Conservation (phyloP, 64 coral and sea anemone genomes). For the Montipora cactus region DNA sequence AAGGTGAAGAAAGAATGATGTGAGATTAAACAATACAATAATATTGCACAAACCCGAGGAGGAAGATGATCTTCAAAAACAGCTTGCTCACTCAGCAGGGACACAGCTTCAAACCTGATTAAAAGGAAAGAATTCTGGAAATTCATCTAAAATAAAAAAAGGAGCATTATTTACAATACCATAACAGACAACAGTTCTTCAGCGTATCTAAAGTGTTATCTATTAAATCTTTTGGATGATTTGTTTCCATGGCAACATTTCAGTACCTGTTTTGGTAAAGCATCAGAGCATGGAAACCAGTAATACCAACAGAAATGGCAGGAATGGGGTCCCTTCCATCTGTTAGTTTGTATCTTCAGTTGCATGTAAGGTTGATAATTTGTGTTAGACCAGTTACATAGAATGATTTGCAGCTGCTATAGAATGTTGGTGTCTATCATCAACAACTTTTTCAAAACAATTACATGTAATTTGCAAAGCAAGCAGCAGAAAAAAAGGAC, state of each 20-base stretch:
- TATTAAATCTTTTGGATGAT: not conserved
- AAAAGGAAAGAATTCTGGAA: not conserved
- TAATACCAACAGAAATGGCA: slow-evolving; percentile 81
- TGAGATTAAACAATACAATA: not conserved
- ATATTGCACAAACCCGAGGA: slow-evolving; percentile 53
- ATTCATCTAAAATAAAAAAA: no score
- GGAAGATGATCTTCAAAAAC: slow-evolving; percentile 97
- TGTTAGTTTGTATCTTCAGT: slow-evolving; percentile 50
- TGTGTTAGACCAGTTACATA: not conserved
- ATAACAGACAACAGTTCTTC: not conserved
- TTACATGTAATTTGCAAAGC: no score
- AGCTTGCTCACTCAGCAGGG: slow-evolving; percentile 88
- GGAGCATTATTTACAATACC: not conserved
- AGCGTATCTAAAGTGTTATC: not conserved
- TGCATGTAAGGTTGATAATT: not conserved
- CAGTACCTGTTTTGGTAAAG: slow-evolving; percentile 82
- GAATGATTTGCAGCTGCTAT: no score
- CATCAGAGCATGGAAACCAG: slow-evolving; percentile 97
- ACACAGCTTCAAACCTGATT: slow-evolving; percentile 91
- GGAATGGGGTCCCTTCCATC: slow-evolving; percentile 38
- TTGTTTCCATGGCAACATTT: not conserved
- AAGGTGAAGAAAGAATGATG: not conserved
- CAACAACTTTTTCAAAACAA: no score
- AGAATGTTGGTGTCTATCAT: no score
- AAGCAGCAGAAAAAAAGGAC: no score